Conservation (phyloP, 1,140 invertebrate genomes). For the Euura saliciscinereae region DNA sequence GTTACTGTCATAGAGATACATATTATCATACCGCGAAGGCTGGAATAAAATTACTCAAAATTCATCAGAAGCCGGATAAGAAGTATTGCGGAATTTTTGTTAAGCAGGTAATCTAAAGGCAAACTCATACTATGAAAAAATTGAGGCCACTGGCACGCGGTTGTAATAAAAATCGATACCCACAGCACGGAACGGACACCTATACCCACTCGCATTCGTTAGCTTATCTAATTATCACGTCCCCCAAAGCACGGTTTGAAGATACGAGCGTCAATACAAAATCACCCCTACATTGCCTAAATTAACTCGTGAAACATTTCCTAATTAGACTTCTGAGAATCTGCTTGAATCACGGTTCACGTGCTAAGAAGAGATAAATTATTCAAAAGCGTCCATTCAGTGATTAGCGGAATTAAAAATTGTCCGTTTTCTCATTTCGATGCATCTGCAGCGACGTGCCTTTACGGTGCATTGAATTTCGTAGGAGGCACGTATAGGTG, state of each 20-base stretch:
- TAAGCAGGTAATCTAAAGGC: background rate
- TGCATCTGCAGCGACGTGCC: too few species aligned
- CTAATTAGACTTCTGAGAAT: slow-evolving; percentile 3
- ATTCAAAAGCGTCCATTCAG: too few species aligned
- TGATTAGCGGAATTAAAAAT: too few species aligned
- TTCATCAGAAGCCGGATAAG: background rate
- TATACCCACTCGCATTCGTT: background rate
- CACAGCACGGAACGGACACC: background rate
- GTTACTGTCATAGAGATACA: background rate
- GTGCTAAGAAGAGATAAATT: too few species aligned
- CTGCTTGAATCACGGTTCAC: background rate
- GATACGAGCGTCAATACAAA: background rate
- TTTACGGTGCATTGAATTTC: too few species aligned
- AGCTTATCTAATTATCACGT: slow-evolving; percentile 7
- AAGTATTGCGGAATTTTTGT: background rate
- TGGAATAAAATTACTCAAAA: background rate
- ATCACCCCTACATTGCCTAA: background rate
- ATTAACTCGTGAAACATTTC: background rate
- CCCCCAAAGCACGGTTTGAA: background rate
- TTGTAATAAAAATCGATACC: background rate
- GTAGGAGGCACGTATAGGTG: too few species aligned
- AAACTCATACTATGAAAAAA: background rate
- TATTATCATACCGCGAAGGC: background rate
- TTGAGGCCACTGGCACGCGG: background rate
- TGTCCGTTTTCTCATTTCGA: too few species aligned